Evolutionary conservation across 2,113 vertebrate genomes (phyloP), one percentile per base, ranked within the genome.

Genomic region (Regulus satrapa): DNA sequence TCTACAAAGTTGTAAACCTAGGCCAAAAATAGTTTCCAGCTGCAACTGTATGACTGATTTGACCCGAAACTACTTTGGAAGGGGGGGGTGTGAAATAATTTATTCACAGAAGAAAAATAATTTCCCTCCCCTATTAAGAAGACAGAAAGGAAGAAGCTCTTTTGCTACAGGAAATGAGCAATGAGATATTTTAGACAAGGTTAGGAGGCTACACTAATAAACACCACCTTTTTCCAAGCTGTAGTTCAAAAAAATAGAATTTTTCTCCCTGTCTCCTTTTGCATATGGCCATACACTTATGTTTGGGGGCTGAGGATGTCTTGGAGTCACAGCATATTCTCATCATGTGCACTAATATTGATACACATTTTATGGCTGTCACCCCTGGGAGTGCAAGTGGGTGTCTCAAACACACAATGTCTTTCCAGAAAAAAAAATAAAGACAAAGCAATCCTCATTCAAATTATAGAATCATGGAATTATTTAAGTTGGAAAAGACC

Each of bases 1-100:
- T 96, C 83, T 17, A 6, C 69, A 78, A 76, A 34, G 76, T 17
- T 85, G 68, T 81, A 96, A 97, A 94, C 49, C 17, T 24, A 76
- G 67, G 78, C 32, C 78, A 94, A 90, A 94, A 96, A 93, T 85
- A 90, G 85, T 83, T 96, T 95, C 91, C 89, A 95, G 86, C 89
- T 94, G 94, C 72, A 88, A 74, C 43, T 89, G 17, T 56, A 86
- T 75, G 83, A 91, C 75, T 84, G 72, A 89, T 74, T 75, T 81
- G 83, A 92, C 76, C 79, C 46, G 21, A 45, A 52, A 92, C 80
- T 86, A 36, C 36, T 91, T 77, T 54, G 38, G 62, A 23, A 32
- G 83, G 23, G 3, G 14, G 9, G 64, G 48, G 36, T 25, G n/a
- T 46, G 24, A 92, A 95, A 72, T 74, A 77, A n/a, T 88, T 88